Percentiles rank a stretch among this genome's conserved stretches.
These are phyloP conservation scores for Spilarctia lutea DNA, from an alignment of 2,888 invertebrate genomes.

Conservation along the genomic window DNA sequence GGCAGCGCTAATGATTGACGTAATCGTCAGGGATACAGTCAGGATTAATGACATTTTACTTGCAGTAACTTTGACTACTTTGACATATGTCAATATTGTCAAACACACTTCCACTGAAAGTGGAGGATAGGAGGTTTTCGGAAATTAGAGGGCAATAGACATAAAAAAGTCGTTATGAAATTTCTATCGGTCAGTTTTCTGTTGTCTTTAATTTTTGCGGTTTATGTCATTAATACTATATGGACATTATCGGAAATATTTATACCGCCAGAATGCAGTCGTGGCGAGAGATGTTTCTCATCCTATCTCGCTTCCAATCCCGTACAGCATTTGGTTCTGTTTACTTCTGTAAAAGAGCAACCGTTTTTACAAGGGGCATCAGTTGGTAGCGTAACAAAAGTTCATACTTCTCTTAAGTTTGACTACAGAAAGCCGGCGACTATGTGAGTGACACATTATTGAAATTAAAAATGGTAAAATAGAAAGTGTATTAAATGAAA, in stretches of 20 bases:
- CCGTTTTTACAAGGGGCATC: constrained; percentile 84
- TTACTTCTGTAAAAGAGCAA: constrained; percentile 87
- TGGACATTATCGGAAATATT: constrained; percentile 92
- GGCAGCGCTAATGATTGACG: no score
- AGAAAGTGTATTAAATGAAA: not conserved
- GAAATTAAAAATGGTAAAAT: not conserved
- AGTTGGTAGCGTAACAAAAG: constrained; percentile 79
- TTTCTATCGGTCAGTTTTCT: constrained; percentile 88
- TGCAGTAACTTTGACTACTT: not conserved
- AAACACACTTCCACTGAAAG: not conserved
- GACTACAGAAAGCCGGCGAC: constrained; percentile 86
- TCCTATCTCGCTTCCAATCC: constrained; percentile 90
- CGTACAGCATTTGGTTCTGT: constrained; percentile 89
- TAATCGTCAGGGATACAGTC: no score
- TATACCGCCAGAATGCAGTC: constrained; percentile 89
- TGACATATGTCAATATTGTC: not conserved
- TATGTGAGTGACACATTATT: constrained; percentile 63
- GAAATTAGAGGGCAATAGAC: not conserved
- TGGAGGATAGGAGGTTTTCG: not conserved
- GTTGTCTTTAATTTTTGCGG: constrained; percentile 88
- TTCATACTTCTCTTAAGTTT: constrained; percentile 88
- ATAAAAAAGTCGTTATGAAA: constrained; percentile 64
- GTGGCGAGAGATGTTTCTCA: constrained; percentile 88
- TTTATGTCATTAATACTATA: constrained; percentile 91
- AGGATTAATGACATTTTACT: no score